phyloP scores from a whole-genome alignment of 2,113 vertebrate genomes.

The Phalacrocorax carbo region DNA sequence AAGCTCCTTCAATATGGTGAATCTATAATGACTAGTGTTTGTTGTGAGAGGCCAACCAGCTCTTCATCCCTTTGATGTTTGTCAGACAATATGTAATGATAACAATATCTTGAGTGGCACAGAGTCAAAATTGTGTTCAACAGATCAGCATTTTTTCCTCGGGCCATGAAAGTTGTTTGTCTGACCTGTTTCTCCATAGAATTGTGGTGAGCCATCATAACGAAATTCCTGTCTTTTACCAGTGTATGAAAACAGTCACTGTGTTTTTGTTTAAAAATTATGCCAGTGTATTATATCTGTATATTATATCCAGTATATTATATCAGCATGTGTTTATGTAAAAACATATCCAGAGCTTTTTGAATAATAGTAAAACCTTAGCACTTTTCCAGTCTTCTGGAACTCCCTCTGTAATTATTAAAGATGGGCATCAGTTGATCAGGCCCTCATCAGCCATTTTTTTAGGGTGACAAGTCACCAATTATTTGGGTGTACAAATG shows the following conservation, averaged over 20 bases:
- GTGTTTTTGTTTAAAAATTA: background rate
- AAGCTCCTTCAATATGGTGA: background rate
- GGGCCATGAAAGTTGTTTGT: background rate
- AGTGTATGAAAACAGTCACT: background rate
- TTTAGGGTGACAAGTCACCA: background rate
- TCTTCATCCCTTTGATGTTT: background rate
- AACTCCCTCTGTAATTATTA: background rate
- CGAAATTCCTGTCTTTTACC: background rate
- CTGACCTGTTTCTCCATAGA: background rate
- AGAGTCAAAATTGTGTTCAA: background rate
- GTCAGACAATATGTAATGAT: background rate
- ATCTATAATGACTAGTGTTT: background rate
- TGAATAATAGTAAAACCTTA: background rate
- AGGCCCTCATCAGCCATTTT: background rate
- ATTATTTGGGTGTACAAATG: background rate
- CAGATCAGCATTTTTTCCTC: background rate
- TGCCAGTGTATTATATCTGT: background rate
- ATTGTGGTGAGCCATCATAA: background rate
- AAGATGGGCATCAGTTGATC: background rate
- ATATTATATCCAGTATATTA: background rate
- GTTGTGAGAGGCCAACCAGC: background rate
- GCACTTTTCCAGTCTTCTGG: background rate
- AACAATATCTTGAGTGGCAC: background rate
- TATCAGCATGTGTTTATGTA: background rate
- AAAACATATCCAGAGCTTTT: background rate